Conservation (phyloP, 2,888 invertebrate species). For the Xylota segnis region DNA sequence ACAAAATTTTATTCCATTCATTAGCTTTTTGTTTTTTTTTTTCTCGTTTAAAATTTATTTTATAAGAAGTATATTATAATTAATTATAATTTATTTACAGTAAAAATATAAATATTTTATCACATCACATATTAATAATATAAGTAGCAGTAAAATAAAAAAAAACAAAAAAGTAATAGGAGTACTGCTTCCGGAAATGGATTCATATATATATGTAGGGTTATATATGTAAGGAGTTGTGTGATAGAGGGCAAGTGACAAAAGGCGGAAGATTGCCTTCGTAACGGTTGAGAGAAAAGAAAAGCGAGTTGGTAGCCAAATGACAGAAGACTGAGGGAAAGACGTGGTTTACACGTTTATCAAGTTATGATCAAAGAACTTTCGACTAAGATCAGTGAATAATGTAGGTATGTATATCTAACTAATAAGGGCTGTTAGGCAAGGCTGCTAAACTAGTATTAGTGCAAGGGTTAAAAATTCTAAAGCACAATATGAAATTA, state of each 20-base stretch:
- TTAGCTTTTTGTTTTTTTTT: background rate
- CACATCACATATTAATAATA: conserved; percentile 49
- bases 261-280: background rate
- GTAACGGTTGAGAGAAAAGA: too few species aligned
- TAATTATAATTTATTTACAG: conserved; percentile 25
- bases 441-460: too few species aligned
- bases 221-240: background rate
- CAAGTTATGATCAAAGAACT: too few species aligned
- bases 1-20: conserved; percentile 39
- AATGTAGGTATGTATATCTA: too few species aligned
- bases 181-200: background rate
- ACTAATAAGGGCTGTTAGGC: too few species aligned
- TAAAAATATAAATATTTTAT: conserved; percentile 43
- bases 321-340: too few species aligned
- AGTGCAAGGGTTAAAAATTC: too few species aligned
- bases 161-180: background rate
- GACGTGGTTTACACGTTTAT: too few species aligned
- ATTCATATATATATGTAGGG: background rate
- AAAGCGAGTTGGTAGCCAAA: too few species aligned
- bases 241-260: conserved; percentile 1
- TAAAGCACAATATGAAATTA: too few species aligned
- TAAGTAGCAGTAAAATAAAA: conserved; percentile 23
- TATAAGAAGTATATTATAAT: conserved; percentile 38
- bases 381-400: too few species aligned
- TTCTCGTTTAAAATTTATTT: conserved; percentile 23